phyloP scores from a whole-genome alignment of 2,888 invertebrate genomes.

The Dorcus hopei region DNA sequence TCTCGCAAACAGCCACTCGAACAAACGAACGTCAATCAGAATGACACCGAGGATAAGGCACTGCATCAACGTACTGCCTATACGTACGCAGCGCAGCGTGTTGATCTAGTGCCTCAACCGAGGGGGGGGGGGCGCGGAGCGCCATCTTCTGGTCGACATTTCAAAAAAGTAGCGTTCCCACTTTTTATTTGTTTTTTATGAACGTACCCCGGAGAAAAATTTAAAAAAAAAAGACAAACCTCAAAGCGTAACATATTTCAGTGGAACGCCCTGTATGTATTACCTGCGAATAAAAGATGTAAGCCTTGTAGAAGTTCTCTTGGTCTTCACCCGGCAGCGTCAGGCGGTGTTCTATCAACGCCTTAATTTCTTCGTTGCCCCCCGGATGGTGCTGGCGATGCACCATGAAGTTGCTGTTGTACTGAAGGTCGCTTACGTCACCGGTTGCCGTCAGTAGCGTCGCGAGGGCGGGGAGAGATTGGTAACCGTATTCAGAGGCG shows the following conservation, averaged over 20 bases:
- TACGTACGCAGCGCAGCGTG: no score
- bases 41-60: no score
- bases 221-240: no score
- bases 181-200: no score
- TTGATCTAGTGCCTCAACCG: no score
- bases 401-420: conserved; percentile 60
- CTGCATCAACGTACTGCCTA: no score
- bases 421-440: conserved; percentile 50
- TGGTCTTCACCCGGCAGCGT: conserved; percentile 56
- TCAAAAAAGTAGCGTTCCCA: no score
- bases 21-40: no score
- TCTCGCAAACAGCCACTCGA: no score
- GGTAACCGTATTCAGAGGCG: conserved; percentile 94
- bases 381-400: conserved; percentile 85
- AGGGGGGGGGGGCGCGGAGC: no score
- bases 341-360: conserved; percentile 63
- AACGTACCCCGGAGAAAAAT: no score
- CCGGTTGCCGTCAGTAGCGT: conserved; percentile 63
- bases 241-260: not conserved
- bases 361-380: conserved; percentile 65
- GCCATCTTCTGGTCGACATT: not conserved
- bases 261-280: conserved; percentile 20
- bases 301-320: conserved; percentile 60
- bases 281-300: conserved; percentile 84
- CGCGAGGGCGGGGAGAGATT: conserved; percentile 76